These are phyloP conservation scores for Nemopilema nomurai DNA, from an alignment of 30 jellyfish, hydroid and myxozoan genomes.

Conservation along the genomic window DNA sequence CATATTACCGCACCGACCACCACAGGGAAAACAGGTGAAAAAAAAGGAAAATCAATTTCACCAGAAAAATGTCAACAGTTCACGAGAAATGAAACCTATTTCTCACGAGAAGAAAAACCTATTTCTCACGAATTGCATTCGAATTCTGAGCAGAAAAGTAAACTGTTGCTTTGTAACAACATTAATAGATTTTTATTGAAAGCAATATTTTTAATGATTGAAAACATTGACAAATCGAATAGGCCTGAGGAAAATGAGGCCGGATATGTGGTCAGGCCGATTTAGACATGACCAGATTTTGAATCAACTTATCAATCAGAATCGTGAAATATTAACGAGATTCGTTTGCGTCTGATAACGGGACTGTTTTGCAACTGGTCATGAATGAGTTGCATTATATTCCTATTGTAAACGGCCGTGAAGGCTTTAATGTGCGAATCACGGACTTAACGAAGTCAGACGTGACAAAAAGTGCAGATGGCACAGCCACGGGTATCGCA, in stretches of 20 bases:
- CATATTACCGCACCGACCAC: neutral
- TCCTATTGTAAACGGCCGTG: neutral
- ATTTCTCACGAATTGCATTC: too few relatives aligned
- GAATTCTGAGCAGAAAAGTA: too few relatives aligned
- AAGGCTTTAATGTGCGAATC: neutral
- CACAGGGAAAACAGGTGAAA: neutral
- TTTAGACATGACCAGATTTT: conserved; percentile 18
- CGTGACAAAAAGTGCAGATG: neutral
- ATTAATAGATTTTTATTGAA: neutral
- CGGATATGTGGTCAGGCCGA: conserved; percentile 17
- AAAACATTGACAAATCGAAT: too few relatives aligned
- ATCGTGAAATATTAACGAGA: conserved; percentile 41
- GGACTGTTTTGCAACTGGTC: neutral
- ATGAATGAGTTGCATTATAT: neutral
- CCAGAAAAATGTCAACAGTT: too few relatives aligned
- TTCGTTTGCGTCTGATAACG: conserved; percentile 20
- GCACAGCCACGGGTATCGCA: neutral
- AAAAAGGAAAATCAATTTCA: neutral
- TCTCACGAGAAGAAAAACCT: too few relatives aligned
- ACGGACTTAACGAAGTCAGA: neutral
- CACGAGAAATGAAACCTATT: too few relatives aligned
- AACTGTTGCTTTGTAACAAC: neutral
- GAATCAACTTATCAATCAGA: neutral
- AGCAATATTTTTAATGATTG: neutral
- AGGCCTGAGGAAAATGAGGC: neutral